Evolutionary conservation across 1,140 invertebrate genomes (phyloP), one percentile per base, ranked within the genome.

Genomic region (Colletes gigas): DNA sequence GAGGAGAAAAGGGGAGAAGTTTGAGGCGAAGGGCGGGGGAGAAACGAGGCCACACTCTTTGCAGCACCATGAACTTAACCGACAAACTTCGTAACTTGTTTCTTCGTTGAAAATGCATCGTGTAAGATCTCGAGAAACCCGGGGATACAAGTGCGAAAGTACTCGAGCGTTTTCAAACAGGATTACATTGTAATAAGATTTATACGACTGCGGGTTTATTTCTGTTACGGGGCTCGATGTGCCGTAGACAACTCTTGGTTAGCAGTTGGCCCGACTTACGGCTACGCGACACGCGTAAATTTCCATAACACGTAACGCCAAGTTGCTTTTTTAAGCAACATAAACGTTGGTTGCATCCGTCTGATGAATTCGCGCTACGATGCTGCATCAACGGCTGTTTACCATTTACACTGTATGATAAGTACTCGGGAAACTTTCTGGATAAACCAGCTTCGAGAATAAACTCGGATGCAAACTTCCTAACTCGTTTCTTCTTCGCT

Each of bases 151-250:
- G 70, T n/a, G 21, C 21, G 47, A 73, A 73, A 65, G 70, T 79
- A 55, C 59, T 57, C 15, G 9, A n/a, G 14, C 69, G 60, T 70
- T 71, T 62, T 39, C 60, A 65, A 79, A 73, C 77, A 30, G 57
- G 77, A 73, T 79, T 73, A 79, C 60, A n/a, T 39, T 50, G 52
- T 66, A 73, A 79, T 79, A 73, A 79, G 77, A 79, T 79, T 79
- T 79, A 79, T 57, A 55, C 21, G 55, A 55, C 70, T 50, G 50
- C 19, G 19, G 39, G 68, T 59, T 17, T 30, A 55, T 79, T 73
- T 44, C 15, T 17, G 6, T 63, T 63, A 63, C 14, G 12, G 39
- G 9, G n/a, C 17, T 47, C 47, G 17, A 17, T 6, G 30, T 10
- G n/a, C 14, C 47, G 10, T 8, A 12, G 68, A 21, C 17, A 55